phyloP scores from a whole-genome alignment of 2,888 invertebrate genomes.

The Anarsia innoxiella region DNA sequence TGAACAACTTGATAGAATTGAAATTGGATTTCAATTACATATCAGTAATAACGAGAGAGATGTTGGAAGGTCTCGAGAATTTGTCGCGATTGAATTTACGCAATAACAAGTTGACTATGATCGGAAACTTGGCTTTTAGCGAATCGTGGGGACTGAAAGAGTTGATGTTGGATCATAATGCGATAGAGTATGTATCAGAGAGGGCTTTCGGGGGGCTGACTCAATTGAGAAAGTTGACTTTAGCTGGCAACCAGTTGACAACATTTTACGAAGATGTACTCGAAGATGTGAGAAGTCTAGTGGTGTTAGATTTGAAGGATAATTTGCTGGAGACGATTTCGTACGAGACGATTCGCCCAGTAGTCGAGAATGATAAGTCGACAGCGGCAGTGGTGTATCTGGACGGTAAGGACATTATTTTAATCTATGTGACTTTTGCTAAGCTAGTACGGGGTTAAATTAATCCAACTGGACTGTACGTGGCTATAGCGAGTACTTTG shows the following conservation, averaged over 20 bases:
- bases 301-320: slow-evolving; percentile 83
- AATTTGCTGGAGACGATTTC: slow-evolving; percentile 85
- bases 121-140: slow-evolving; percentile 86
- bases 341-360: slow-evolving; percentile 82
- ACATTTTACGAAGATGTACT: slow-evolving; percentile 83
- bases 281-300: slow-evolving; percentile 80
- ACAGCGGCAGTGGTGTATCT: slow-evolving; percentile 82
- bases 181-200: slow-evolving; percentile 82
- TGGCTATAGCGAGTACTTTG: slow-evolving; percentile 8
- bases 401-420: slow-evolving; percentile 86
- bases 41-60: slow-evolving; percentile 83
- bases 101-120: slow-evolving; percentile 83
- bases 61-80: slow-evolving; percentile 83
- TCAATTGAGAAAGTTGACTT: slow-evolving; percentile 80
- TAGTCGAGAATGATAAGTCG: slow-evolving; percentile 84
- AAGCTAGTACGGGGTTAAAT: slow-evolving; percentile 6
- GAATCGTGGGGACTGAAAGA: slow-evolving; percentile 84
- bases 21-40: slow-evolving; percentile 86
- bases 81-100: slow-evolving; percentile 83
- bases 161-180: slow-evolving; percentile 80
- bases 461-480: slow-evolving; percentile 9
- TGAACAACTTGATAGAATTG: slow-evolving; percentile 83
- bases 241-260: slow-evolving; percentile 84
- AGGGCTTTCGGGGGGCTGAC: slow-evolving; percentile 84
- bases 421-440: slow-evolving; percentile 5